Conservation (phyloP, 1,140 invertebrate genomes). For the Caenorhabditis latens region DNA sequence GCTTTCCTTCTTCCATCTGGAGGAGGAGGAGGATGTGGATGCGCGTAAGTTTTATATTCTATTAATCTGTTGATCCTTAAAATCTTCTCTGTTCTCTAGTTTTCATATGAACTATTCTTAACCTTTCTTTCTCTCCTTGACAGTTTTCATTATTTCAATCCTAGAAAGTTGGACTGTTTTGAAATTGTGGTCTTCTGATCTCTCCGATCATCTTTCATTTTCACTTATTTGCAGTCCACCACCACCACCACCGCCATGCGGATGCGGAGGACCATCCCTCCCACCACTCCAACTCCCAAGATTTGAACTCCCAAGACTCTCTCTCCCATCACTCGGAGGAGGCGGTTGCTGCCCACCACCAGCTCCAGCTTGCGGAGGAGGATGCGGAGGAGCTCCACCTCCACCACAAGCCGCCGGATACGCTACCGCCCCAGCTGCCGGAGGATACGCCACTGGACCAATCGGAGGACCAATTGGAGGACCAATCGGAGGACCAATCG, state of each 20-base stretch:
- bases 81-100: not conserved
- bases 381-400: not conserved
- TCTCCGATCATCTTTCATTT: not conserved
- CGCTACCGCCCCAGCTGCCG: slow-evolving; percentile 36
- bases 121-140: too few relatives aligned
- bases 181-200: not conserved
- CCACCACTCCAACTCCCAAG: slow-evolving; percentile 46
- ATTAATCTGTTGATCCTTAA: not conserved
- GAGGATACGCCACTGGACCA: slow-evolving; percentile 53
- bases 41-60: slow-evolving; percentile 25
- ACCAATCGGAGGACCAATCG: slow-evolving; percentile 33
- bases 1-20: slow-evolving; percentile 53
- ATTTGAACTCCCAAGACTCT: slow-evolving; percentile 35
- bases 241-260: slow-evolving; percentile 50
- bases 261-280: slow-evolving; percentile 30
- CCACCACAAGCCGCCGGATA: slow-evolving; percentile 45
- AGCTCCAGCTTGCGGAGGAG: slow-evolving; percentile 9
- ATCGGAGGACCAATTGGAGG: slow-evolving; percentile 31
- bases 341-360: slow-evolving; percentile 5
- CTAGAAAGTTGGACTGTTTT: not conserved
- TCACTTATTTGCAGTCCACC: slow-evolving; percentile 11
- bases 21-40: slow-evolving; percentile 49
- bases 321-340: slow-evolving; percentile 43
- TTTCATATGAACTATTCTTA: too few relatives aligned
- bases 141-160: too few relatives aligned